Evolutionary conservation across 2,113 vertebrate genomes (phyloP), one percentile per base, ranked within the genome.

Genomic region (Hyperopisus bebe): DNA sequence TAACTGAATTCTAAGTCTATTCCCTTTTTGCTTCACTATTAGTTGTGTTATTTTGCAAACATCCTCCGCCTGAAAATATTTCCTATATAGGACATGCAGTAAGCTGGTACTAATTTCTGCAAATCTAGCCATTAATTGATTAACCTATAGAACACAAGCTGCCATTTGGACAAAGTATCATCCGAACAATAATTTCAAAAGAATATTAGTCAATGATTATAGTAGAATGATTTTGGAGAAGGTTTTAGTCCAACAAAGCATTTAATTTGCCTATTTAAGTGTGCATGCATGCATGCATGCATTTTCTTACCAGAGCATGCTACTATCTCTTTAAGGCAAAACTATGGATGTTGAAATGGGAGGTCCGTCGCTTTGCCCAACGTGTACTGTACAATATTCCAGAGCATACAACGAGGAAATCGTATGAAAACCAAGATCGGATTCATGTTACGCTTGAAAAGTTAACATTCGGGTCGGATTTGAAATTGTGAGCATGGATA

Each of bases 271-370:
- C 11, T 39, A 77, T 77, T 66, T 31, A 70, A 66, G 9, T 27
- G n/a, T 27, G 62, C n/a, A 27, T 66, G n/a, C 9, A 66, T 62
- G 58, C 24, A 58, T 50, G 8, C 48, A 15, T n/a, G 55, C 58
- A 9, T 70, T 82, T 44, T 39, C 44, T 35, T 47, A 24, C 10
- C 53, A 88, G 58, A 66, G 17, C 3, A 42, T 47, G 35, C 11
- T 83, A 55, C 88, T 88, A 51, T 86, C 74, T 15, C 90, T 90
- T 89, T 89, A 90, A 88, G 55, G 47, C 53, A 77, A 55, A 70
- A 80, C 77, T 86, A 84, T 66, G 90, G 87, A 88, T 86, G 77
- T 89, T 31, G n/a, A 55, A 84, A 70, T 80, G 88, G 87, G 90
- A 84, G 90, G 88, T 66, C 74, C 55, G 27, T 42, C 47, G 66